Base-by-base conservation (phyloP, 2,113 vertebrate genomes). In the Onychostoma macrolepis region DNA sequence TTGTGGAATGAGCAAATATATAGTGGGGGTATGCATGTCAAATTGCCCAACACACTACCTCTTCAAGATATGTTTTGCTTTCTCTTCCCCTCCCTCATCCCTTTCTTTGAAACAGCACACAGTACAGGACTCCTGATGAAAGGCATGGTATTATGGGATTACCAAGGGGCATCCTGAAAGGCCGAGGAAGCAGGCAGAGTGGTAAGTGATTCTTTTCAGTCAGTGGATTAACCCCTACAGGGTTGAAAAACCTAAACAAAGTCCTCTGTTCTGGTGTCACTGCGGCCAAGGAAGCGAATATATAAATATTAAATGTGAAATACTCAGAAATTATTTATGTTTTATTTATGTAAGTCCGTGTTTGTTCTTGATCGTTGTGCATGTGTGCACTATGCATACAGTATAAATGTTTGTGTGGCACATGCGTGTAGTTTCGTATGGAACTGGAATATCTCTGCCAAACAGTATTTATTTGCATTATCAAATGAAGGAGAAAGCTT, bases 401-500 rank as follows among this genome's bases (percentile, higher is more conserved):
- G 45, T 78, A 30, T 77, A 78, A 78, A 26, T 71, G 87, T 82
- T 36, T 87, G 71, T 78, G 85, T 19, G 15, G 24, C 17, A 43
- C 78, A 71, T 76, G 24, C 67, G 4, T 81, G 30, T 71, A 56
- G 72, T 33, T 76, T 80, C 30, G 80, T 48, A 86, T 30, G 61
- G 67, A 87, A 84, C 38, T 78, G 63, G 33, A 85, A 84, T 65
- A 9, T 72, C 80, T 86, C n/a, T 78, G 63, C 43, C 81, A 58
- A 80, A 71, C 36, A 84, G 77, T 87, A 86, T 89, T 85, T 77
- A 69, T 91, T 91, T 79, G 75, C 76, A 72, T 84, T 90, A 85
- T 86, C 87, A 86, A 85, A 87, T 81, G 87, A 88, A 89, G 85
- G 85, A 89, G 89, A 89, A 82, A 80, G 48, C 56, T 87, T 83